phyloP scores from a whole-genome alignment of 2,888 invertebrate genomes.

The Aspidiotus rigidus region DNA sequence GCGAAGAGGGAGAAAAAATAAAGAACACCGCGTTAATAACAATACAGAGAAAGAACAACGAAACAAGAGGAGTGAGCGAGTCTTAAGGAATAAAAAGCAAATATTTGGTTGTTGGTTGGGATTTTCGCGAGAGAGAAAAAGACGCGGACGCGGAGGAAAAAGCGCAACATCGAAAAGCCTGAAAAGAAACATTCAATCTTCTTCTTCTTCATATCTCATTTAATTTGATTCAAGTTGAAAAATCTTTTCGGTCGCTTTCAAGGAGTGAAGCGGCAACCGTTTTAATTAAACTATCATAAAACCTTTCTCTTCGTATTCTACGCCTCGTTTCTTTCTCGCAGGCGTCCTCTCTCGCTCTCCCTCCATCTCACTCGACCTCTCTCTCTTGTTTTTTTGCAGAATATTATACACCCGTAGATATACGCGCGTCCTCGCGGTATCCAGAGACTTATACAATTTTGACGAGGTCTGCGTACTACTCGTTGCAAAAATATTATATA shows the following conservation, averaged over 20 bases:
- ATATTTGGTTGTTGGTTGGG: constrained; percentile 33
- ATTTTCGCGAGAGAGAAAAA: constrained; percentile 15
- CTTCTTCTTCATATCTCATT: constrained; percentile 34
- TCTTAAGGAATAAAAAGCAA: constrained; percentile 33
- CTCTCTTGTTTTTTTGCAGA: too few relatives aligned
- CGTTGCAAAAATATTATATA: too few relatives aligned
- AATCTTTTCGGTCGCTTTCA: constrained; percentile 31
- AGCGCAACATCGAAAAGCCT: constrained; percentile 31
- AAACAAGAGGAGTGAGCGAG: constrained; percentile 13
- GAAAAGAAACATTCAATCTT: constrained; percentile 33
- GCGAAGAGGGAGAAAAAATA: neutral
- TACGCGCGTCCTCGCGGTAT: too few relatives aligned
- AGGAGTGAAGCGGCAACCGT: constrained; percentile 28
- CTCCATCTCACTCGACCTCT: too few relatives aligned
- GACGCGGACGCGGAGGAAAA: neutral
- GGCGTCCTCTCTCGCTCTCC: too few relatives aligned
- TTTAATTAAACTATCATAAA: constrained; percentile 34
- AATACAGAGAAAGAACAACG: constrained; percentile 22
- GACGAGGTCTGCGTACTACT: too few relatives aligned
- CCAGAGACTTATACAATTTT: too few relatives aligned
- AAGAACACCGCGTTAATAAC: constrained; percentile 31
- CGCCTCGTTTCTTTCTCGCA: constrained; percentile 30
- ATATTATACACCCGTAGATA: too few relatives aligned
- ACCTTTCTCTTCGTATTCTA: constrained; percentile 33
- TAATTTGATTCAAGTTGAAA: constrained; percentile 34